Evolutionary conservation across 2,113 vertebrate species (phyloP).

Genomic region (Paratilapia polleni): DNA sequence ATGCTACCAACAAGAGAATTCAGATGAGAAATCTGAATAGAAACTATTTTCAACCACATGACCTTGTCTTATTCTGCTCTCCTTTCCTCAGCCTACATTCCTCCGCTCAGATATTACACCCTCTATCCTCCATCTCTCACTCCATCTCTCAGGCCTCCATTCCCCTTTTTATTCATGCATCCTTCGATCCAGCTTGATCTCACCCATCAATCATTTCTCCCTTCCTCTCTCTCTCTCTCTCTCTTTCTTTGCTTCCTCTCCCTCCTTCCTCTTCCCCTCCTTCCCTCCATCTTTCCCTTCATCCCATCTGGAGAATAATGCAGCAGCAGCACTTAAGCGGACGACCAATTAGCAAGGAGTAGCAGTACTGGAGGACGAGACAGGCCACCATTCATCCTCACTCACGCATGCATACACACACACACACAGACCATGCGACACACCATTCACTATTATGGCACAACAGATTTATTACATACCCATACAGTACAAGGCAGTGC

Average conservation of each 20-base stretch:
- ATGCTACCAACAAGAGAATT: neutral
- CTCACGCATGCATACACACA: conserved; percentile 22
- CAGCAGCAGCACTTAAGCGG: conserved; percentile 76
- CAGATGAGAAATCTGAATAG: neutral
- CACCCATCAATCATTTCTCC: conserved; percentile 43
- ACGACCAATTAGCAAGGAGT: conserved; percentile 75
- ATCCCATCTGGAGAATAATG: conserved; percentile 73
- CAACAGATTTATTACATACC: conserved; percentile 71
- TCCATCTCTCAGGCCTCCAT: neutral
- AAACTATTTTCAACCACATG: neutral
- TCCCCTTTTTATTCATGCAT: conserved; percentile 37
- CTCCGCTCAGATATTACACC: conserved; percentile 4
- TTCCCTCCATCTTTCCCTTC: conserved; percentile 18
- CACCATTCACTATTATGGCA: conserved; percentile 60
- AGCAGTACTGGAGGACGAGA: conserved; percentile 59
- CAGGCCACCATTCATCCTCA: conserved; percentile 72
- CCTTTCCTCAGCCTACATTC: conserved; percentile 15
- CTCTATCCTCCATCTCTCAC: neutral
- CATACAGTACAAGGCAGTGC: conserved; percentile 59
- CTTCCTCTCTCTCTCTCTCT: neutral
- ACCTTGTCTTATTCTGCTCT: conserved; percentile 10
- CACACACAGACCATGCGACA: conserved; percentile 35
- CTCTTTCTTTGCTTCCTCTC: neutral
- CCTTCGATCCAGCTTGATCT: conserved; percentile 37
- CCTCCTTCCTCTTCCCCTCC: conserved; percentile 2